Evolutionary conservation across 2,797 vertebrate species (phyloP), one percentile per base, ranked within the genome.

Genomic region (Gymnodraco acuticeps): DNA sequence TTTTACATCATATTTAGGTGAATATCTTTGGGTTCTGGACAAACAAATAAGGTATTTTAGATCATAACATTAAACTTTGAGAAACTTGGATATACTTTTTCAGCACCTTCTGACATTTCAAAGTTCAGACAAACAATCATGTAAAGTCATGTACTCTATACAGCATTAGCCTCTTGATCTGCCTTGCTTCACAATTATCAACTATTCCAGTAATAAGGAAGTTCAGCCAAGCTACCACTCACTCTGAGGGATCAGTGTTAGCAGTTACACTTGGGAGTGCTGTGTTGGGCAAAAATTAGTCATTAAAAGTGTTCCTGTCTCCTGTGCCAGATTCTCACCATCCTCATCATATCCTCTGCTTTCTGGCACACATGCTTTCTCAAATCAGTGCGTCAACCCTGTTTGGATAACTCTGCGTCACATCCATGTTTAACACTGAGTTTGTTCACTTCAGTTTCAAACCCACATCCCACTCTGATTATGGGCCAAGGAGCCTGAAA

Each of bases 391-490:
- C 58, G 62, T 47, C 54, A 16, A 23, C 62, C 15, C 64, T 76
- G 67, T 87, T 88, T 77, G 81, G 82, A 88, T 66, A 69, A 67
- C 42, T 70, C 72, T 42, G 78, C 71, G 47, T 92, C 86, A 87
- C 70, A 55, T 64, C 64, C 60, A 17, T 20, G 41, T 75, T 69
- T 23, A 87, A 92, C 80, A 77, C 74, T 15, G 38, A 76, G 68
- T 59, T 42, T 53, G 43, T 78, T 83, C 80, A 75, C 80, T 82
- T 86, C 60, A 52, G 61, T 80, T 88, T 86, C 78, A 78, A 91
- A 88, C 81, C 91, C 89, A 94, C 91, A 92, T 94, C 92, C 91
- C 64, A 77, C 80, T 82, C 78, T 60, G 69, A 88, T 78, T 73
- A 68, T 13, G 80, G 77, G 89, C 89, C 92, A 91, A 82, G 54